Percentiles rank a stretch among this genome's conserved stretches.
Conservation (phyloP, 2,797 vertebrate genomes). For the Poecilia wingei region DNA sequence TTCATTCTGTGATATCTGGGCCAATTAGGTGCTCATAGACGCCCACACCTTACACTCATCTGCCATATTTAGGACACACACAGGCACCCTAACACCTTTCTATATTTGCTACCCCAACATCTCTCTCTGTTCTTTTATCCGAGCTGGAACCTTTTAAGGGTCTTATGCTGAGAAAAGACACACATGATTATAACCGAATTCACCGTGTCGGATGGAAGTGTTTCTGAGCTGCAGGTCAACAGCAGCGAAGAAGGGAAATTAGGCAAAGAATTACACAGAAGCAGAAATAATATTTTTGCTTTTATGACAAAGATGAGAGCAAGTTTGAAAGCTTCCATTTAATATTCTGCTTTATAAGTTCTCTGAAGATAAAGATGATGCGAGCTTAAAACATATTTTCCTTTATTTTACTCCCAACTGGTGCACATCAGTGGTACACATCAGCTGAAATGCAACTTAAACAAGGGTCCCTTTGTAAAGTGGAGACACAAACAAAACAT, state of each 20-base stretch:
- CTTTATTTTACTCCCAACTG: background rate
- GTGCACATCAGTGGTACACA: background rate
- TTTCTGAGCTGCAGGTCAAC: constrained; percentile 23
- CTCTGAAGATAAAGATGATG: background rate
- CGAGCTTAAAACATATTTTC: constrained; percentile 1
- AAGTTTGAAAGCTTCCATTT: constrained; percentile 9
- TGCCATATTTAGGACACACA: constrained; percentile 66
- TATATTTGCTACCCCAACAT: constrained; percentile 22
- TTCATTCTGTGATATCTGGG: constrained; percentile 81
- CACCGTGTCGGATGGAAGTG: constrained; percentile 1
- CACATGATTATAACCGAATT: background rate
- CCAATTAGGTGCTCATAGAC: constrained; percentile 79
- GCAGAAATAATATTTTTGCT: background rate
- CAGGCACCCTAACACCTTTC: constrained; percentile 11
- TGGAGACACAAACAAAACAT: background rate
- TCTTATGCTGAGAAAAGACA: background rate
- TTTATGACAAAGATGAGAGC: background rate
- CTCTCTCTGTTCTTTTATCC: constrained; percentile 35
- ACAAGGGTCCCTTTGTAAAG: background rate
- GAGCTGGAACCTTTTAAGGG: constrained; percentile 20
- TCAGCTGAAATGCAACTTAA: background rate
- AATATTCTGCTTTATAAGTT: background rate
- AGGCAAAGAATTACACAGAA: background rate
- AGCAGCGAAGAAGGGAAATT: background rate
- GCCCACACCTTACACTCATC: constrained; percentile 70